These are phyloP conservation scores for Tineola bisselliella DNA, from an alignment of 2,888 invertebrate species.

Conservation along the genomic window DNA sequence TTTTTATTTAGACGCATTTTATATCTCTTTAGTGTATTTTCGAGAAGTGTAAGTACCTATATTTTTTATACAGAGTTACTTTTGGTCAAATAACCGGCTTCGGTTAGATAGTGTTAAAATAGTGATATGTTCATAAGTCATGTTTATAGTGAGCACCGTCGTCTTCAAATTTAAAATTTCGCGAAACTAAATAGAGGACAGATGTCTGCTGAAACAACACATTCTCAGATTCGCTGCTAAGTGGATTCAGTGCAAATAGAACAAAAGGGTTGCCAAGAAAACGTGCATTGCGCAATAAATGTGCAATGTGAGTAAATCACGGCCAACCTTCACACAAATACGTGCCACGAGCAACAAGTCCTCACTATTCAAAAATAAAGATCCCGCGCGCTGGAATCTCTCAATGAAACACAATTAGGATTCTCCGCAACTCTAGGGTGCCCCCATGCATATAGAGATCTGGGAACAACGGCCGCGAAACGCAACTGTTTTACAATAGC, in stretches of 20 bases:
- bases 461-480: constrained; percentile 27
- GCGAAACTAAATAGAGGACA: background rate
- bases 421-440: constrained; percentile 39
- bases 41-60: too few species aligned
- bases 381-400: constrained; percentile 40
- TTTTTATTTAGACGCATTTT: too few species aligned
- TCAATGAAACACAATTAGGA: constrained; percentile 63
- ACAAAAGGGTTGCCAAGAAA: constrained; percentile 34
- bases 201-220: background rate
- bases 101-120: too few species aligned
- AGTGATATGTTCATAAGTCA: too few species aligned
- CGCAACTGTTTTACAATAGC: constrained; percentile 42
- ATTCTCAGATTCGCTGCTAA: constrained; percentile 9
- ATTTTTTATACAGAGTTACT: too few species aligned
- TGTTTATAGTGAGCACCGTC: too few species aligned
- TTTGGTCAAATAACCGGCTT: too few species aligned
- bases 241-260: constrained; percentile 25
- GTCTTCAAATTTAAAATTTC: too few species aligned
- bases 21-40: too few species aligned
- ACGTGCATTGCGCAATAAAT: constrained; percentile 23
- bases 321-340: constrained; percentile 27
- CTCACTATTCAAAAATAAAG: constrained; percentile 47
- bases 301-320: constrained; percentile 29
- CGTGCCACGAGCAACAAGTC: constrained; percentile 44
- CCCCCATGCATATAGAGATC: constrained; percentile 4